Evolutionary conservation across 2,888 invertebrate species (phyloP), one percentile per base, ranked within the genome.

Genomic region (Spodoptera picta): DNA sequence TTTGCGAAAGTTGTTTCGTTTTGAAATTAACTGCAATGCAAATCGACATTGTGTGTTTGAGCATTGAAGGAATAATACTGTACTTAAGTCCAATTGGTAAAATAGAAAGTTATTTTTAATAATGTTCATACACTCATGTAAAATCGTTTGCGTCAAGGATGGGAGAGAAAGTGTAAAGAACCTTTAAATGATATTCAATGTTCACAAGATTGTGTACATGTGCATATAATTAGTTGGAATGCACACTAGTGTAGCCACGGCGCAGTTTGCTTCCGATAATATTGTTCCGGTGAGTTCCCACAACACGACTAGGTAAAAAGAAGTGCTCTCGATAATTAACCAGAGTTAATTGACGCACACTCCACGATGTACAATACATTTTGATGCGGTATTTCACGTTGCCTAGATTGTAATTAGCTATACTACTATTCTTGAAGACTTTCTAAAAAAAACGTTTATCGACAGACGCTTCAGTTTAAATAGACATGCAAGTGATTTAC

Each of bases 271-370:
- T 87, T 89, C 88, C 88, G 89, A 90, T 90, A 88, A 87, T 88
- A 91, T 90, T 92, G 92, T 92, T 91, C 89, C 90, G 88, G 87
- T 85, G 66, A 60, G 83, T 93, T 93, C 93, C 90, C 93, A 93
- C 92, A 88, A 80, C 68, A 73, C 73, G 75, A 61, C 66, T 66
- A 74, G 71, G 80, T 85, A 90, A 90, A 88, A 89, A 91, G 84
- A 83, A 83, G 82, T 85, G 85, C 84, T 87, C 87, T 87, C 86
- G 81, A 89, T 92, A 90, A 90, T 90, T 88, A 90, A 86, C 74
- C 43, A 47, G 60, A 75, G 73, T 58, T 77, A 79, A 80, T 80
- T 77, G 78, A 80, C 60, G 71, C 67, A 69, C 65, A 66, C 36
- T 36, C 6, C 36, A 36, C 65, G 71, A 52, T 64, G 53, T 44